phyloP scores from a whole-genome alignment of 2,113 vertebrate species.

The Seriola rivoliana region DNA sequence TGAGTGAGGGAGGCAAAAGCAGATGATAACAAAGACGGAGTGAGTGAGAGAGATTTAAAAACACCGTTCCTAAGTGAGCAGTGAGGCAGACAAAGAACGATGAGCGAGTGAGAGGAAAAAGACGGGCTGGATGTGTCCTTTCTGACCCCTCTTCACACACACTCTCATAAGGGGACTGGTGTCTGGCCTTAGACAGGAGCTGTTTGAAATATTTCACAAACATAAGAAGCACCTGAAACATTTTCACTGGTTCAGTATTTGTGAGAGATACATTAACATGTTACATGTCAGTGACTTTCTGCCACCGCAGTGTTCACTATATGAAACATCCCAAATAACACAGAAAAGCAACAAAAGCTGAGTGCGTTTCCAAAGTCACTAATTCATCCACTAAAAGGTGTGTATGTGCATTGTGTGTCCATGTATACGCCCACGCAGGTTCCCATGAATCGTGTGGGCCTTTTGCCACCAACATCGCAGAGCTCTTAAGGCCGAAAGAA shows the following conservation, averaged over 20 bases:
- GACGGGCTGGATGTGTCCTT: conserved; percentile 9
- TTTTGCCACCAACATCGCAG: conserved; percentile 57
- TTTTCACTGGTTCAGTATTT: too few species aligned
- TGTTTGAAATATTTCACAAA: background rate
- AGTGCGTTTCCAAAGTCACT: conserved; percentile 38
- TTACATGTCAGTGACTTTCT: conserved; percentile 2
- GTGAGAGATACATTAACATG: background rate
- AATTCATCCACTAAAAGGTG: conserved; percentile 49
- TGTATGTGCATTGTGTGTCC: conserved; percentile 30
- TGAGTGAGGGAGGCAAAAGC: conserved; percentile 9
- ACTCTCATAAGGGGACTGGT: background rate
- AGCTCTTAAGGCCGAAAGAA: conserved; percentile 70
- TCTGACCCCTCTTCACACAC: conserved; percentile 20
- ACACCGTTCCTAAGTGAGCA: conserved; percentile 49
- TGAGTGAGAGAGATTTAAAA: conserved; percentile 63
- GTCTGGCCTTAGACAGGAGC: background rate
- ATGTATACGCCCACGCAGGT: conserved; percentile 44
- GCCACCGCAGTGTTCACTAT: background rate
- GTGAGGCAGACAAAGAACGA: conserved; percentile 41
- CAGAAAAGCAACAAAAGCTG: conserved; percentile 46
- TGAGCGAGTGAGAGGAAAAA: conserved; percentile 13
- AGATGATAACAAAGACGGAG: conserved; percentile 50
- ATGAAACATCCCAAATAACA: conserved; percentile 1
- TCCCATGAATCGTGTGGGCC: conserved; percentile 37
- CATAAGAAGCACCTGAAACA: too few species aligned